Percentiles rank a stretch among this genome's conserved stretches.
These are phyloP conservation scores for Leptinotarsa lineolata DNA, from an alignment of 1,140 invertebrate genomes.

Conservation along the genomic window DNA sequence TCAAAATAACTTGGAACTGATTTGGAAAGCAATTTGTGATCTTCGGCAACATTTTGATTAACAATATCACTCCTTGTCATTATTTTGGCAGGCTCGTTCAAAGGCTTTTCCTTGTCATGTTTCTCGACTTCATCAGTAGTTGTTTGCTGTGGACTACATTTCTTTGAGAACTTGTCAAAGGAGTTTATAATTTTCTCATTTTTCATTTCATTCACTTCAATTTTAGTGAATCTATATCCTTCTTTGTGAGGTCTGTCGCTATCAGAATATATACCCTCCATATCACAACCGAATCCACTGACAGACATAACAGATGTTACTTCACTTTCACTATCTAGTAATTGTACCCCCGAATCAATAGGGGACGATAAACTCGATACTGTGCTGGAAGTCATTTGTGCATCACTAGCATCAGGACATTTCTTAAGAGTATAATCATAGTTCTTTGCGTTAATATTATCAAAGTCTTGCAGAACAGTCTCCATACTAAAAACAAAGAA, in stretches of 20 bases:
- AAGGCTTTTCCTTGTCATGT: background rate
- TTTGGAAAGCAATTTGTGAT: slow-evolving; percentile 30
- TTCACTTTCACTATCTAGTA: slow-evolving; percentile 62
- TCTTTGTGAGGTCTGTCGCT: slow-evolving; percentile 22
- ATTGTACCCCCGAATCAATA: slow-evolving; percentile 60
- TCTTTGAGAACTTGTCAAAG: background rate
- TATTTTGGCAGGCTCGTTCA: slow-evolving; percentile 14
- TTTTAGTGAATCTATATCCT: slow-evolving; percentile 49
- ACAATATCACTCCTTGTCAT: slow-evolving; percentile 61
- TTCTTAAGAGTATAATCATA: slow-evolving; percentile 26
- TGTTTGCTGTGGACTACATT: background rate
- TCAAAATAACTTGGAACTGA: slow-evolving; percentile 46
- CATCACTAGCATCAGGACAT: slow-evolving; percentile 28
- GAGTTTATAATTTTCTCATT: background rate
- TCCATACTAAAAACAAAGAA: slow-evolving; percentile 14
- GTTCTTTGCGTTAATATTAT: background rate
- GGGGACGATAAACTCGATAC: slow-evolving; percentile 53
- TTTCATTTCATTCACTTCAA: background rate
- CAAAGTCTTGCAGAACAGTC: background rate
- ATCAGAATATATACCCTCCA: slow-evolving; percentile 37
- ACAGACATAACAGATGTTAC: slow-evolving; percentile 59
- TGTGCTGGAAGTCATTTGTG: slow-evolving; percentile 53
- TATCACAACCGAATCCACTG: slow-evolving; percentile 55
- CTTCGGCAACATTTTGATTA: slow-evolving; percentile 62
- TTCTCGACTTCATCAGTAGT: background rate